Evolutionary conservation across 2,113 vertebrate species (phyloP), one percentile per base, ranked within the genome.

Genomic region (Platichthys flesus): DNA sequence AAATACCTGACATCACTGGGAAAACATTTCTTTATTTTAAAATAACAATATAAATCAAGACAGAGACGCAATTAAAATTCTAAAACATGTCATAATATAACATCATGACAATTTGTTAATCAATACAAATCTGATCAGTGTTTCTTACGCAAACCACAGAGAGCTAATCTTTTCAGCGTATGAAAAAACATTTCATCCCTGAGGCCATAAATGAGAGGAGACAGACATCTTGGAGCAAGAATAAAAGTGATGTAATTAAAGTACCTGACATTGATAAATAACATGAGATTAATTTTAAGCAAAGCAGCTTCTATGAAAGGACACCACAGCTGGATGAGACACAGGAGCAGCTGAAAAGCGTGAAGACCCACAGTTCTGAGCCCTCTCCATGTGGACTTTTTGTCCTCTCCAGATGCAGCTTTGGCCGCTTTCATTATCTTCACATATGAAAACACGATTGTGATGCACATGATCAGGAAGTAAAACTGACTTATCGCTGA

Each of bases 291-390:
- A 18, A 24, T 57, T 5, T 82, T 21, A 42, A 84, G 9, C 0
- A 89, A 5, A 40, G 66, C 67, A 18, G 0, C 1, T 70, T 92
- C 85, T 51, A 91, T 69, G 1, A 91, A 68, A 2, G 90, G 89
- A 12, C 56, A 71, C 85, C 85, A 91, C 13, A 93, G 54, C 56
- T 86, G 82, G 52, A 88, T 74, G 40, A 92, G 81, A 73, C 79
- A 90, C 2, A 93, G 81, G 2, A 92, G 3, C 35, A 94, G 54
- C 84, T 94, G 92, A 49, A 90, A 79, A 47, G 51, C 85, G 71
- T 93, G 91, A 42, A 93, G 82, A 20, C 76, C 7, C 16, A 92
- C 90, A 0, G 92, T 94, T 28, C 64, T 89, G 10, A 86, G 80
- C 0, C 91, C 89, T 74, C 88, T 94, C 20, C 37, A 20, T 18